Evolutionary conservation across 1,140 invertebrate species (phyloP).

Genomic region (Pantala flavescens): DNA sequence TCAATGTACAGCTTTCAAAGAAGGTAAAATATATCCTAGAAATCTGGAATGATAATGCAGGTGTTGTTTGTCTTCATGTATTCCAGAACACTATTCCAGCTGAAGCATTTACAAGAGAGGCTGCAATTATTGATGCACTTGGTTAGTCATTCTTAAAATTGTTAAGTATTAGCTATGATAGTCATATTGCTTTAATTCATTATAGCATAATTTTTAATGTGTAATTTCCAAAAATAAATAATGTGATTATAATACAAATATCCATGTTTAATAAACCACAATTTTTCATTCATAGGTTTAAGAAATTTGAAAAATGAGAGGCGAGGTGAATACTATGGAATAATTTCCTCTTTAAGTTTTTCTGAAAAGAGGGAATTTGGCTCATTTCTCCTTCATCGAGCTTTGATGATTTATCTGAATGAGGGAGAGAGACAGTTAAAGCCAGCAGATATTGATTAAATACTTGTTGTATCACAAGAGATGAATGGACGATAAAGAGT

Average conservation of each 20-base stretch:
- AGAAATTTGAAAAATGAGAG: constrained; percentile 71
- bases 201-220: background rate
- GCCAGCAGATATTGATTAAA: constrained; percentile 47
- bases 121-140: constrained; percentile 83
- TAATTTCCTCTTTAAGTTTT: constrained; percentile 57
- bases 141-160: constrained; percentile 34
- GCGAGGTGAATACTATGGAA: constrained; percentile 73
- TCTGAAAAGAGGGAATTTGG: constrained; percentile 63
- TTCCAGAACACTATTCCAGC: constrained; percentile 85
- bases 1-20: constrained; percentile 22
- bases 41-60: constrained; percentile 72
- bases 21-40: constrained; percentile 74
- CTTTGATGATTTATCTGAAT: constrained; percentile 70
- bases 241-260: background rate
- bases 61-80: constrained; percentile 82
- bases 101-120: constrained; percentile 88
- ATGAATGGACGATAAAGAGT: too few species aligned
- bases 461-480: constrained; percentile 10
- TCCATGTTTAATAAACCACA: too few species aligned
- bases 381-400: constrained; percentile 69
- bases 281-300: constrained; percentile 34
- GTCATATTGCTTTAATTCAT: background rate
- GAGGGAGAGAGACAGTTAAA: constrained; percentile 75
- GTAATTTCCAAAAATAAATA: background rate
- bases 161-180: constrained; percentile 6